phyloP scores from a whole-genome alignment of 1,140 invertebrate genomes.

The Bactericera cockerelli region DNA sequence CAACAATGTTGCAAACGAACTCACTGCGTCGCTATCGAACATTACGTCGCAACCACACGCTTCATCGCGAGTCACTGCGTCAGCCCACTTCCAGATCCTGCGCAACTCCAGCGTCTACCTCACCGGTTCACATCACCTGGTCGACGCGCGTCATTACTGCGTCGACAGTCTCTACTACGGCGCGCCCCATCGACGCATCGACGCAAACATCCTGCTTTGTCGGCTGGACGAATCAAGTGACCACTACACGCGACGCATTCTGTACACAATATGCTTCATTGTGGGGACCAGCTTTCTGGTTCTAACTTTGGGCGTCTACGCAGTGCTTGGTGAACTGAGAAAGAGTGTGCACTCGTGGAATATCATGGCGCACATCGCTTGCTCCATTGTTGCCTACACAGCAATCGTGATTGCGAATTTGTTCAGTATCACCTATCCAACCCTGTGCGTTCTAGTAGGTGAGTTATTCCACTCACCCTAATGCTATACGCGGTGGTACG shows the following conservation, averaged over 20 bases:
- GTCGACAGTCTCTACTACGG: not conserved
- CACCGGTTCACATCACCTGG: not conserved
- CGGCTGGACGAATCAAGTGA: not conserved
- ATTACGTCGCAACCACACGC: too few species aligned
- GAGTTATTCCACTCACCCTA: too few species aligned
- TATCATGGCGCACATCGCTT: slow-evolving; percentile 17
- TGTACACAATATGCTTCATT: slow-evolving; percentile 17
- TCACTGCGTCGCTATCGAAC: too few species aligned
- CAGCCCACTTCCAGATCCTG: not conserved
- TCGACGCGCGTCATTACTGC: not conserved
- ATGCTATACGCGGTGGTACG: not conserved
- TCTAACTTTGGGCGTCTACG: slow-evolving; percentile 19
- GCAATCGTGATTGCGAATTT: slow-evolving; percentile 11
- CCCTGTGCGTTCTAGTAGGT: not conserved
- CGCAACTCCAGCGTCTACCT: not conserved
- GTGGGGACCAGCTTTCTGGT: slow-evolving; percentile 18
- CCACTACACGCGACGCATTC: not conserved
- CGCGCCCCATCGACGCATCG: not conserved
- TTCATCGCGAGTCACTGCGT: too few species aligned
- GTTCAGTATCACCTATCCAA: not conserved
- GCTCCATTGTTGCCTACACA: slow-evolving; percentile 17
- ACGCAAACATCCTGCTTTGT: not conserved
- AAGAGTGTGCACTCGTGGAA: slow-evolving; percentile 17
- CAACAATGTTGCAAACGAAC: too few species aligned
- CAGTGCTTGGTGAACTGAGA: slow-evolving; percentile 18